Conservation (phyloP, 2,113 vertebrate genomes). For the Lepisosteus osseus region DNA sequence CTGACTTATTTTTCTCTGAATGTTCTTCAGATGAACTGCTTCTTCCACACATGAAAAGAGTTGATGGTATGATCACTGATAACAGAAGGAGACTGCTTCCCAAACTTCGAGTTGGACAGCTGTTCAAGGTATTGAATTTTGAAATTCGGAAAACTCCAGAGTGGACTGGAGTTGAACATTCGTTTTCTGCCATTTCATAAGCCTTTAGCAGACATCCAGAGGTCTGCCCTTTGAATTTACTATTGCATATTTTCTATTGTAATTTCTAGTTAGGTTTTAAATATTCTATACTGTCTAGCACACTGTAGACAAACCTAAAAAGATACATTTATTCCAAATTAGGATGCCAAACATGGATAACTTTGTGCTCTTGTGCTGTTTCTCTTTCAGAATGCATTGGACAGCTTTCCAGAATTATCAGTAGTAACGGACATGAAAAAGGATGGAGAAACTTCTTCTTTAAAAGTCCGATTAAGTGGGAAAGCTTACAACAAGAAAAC, state of each 20-base stretch:
- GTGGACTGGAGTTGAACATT: too few relatives aligned
- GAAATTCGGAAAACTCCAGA: neutral
- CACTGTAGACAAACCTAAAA: too few relatives aligned
- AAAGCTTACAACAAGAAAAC: constrained; percentile 94
- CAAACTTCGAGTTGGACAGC: constrained; percentile 83
- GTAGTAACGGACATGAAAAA: constrained; percentile 84
- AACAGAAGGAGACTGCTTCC: constrained; percentile 87
- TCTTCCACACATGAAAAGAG: constrained; percentile 92
- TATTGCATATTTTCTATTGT: too few relatives aligned
- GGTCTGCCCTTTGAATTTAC: too few relatives aligned
- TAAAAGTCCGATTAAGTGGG: constrained; percentile 92
- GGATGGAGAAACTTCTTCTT: constrained; percentile 73
- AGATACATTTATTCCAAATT: too few relatives aligned
- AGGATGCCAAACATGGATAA: too few relatives aligned
- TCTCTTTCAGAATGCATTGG: constrained; percentile 81
- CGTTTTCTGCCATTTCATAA: too few relatives aligned
- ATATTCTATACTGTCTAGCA: too few relatives aligned
- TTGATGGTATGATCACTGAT: constrained; percentile 92
- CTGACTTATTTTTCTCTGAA: too few relatives aligned
- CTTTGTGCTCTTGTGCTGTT: constrained; percentile 31
- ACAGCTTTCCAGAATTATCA: constrained; percentile 93
- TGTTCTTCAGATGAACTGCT: constrained; percentile 81
- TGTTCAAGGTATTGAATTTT: constrained; percentile 77
- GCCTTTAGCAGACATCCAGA: too few relatives aligned
- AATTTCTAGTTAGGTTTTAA: too few relatives aligned